These are phyloP conservation scores for Blera fallax DNA, from an alignment of 2,888 invertebrate genomes.

Conservation along the genomic window DNA sequence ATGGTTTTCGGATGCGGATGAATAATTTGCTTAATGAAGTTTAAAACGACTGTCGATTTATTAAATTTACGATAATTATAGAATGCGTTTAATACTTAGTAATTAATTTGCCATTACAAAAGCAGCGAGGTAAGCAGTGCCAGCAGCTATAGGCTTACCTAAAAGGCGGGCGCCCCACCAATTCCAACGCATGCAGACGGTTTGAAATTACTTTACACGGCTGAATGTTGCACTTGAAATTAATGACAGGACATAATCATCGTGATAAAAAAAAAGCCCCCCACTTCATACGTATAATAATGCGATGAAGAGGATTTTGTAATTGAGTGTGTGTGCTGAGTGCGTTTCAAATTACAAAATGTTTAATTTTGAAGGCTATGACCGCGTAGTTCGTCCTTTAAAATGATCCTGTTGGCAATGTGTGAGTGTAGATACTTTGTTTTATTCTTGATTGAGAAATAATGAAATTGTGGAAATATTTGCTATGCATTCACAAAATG, in stretches of 20 bases:
- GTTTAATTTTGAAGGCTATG: background rate
- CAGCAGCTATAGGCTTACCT: background rate
- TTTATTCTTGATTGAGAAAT: no score
- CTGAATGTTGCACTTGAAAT: constrained; percentile 33
- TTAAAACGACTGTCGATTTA: constrained; percentile 70
- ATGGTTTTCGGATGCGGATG: constrained; percentile 67
- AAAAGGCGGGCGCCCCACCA: background rate
- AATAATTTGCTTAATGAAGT: constrained; percentile 71
- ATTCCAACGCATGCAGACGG: background rate
- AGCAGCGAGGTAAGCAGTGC: background rate
- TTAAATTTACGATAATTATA: constrained; percentile 70
- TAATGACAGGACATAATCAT: constrained; percentile 54
- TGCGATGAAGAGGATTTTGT: background rate
- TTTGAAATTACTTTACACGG: constrained; percentile 26
- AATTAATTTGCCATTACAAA: constrained; percentile 66
- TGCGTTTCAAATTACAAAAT: constrained; percentile 18
- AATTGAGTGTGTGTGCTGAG: constrained; percentile 11
- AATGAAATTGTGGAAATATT: no score
- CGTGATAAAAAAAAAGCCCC: constrained; percentile 9
- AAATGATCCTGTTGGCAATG: background rate
- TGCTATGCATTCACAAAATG: no score
- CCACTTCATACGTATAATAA: background rate
- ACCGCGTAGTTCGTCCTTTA: background rate
- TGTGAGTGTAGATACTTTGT: background rate
- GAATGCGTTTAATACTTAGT: constrained; percentile 68